Evolutionary conservation across 2,113 vertebrate genomes (phyloP).

Genomic region (Miniopterus natalensis): DNA sequence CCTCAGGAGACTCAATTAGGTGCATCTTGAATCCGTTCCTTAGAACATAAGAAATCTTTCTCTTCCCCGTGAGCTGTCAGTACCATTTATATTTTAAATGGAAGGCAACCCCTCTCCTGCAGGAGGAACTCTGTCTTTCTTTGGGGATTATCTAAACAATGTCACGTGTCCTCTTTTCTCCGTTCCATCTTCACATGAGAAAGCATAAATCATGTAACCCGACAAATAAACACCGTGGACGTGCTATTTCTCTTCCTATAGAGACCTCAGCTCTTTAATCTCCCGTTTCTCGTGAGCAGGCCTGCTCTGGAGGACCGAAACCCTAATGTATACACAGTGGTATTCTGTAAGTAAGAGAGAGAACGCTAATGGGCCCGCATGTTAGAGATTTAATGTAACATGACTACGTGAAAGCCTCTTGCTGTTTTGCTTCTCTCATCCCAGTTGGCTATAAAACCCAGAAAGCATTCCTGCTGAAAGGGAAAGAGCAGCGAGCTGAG

Average conservation of each 20-base stretch:
- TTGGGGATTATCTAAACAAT: conserved; percentile 88
- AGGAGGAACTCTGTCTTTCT: conserved; percentile 82
- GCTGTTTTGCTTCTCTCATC: conserved; percentile 76
- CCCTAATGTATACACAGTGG: conserved; percentile 78
- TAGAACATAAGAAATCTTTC: conserved; percentile 82
- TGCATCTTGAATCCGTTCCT: conserved; percentile 86
- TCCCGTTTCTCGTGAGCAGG: conserved; percentile 82
- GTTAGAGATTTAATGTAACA: conserved; percentile 76
- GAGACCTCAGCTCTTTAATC: conserved; percentile 86
- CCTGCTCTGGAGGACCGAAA: conserved; percentile 76
- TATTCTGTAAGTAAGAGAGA: conserved; percentile 68
- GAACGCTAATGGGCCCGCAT: conserved; percentile 71
- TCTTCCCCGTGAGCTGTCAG: conserved; percentile 77
- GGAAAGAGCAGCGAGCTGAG: conserved; percentile 69
- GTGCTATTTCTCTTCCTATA: conserved; percentile 87
- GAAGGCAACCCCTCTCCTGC: conserved; percentile 80
- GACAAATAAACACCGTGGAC: conserved; percentile 88
- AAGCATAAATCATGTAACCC: conserved; percentile 87
- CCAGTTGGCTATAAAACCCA: conserved; percentile 78
- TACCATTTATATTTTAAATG: conserved; percentile 77
- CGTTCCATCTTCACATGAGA: conserved; percentile 83
- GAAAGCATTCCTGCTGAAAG: conserved; percentile 80
- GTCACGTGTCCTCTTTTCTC: conserved; percentile 80
- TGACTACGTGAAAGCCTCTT: conserved; percentile 80
- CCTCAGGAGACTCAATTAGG: conserved; percentile 79